Conservation (phyloP, 2,113 vertebrate genomes). For the Sphyrna mokarran region DNA sequence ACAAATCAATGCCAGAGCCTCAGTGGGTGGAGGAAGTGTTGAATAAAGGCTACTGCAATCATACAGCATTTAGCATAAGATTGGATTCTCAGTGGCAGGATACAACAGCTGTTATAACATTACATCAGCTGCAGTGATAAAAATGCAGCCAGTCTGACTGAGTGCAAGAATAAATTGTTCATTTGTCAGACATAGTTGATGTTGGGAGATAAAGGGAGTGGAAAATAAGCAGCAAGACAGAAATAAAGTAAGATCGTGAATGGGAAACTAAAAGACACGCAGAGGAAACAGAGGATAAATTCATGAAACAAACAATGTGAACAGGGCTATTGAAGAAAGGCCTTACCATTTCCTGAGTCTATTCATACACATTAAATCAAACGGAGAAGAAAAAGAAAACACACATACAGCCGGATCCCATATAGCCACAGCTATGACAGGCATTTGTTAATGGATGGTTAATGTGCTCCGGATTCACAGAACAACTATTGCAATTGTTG, state of each 20-base stretch:
- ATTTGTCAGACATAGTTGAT: background rate
- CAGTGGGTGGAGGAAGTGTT: background rate
- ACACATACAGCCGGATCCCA: background rate
- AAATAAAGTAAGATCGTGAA: background rate
- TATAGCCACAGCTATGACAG: background rate
- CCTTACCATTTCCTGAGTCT: background rate
- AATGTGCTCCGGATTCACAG: background rate
- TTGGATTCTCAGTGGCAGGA: background rate
- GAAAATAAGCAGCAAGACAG: background rate
- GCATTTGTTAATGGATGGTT: background rate
- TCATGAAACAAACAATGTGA: background rate
- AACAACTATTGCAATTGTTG: background rate
- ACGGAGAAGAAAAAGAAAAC: background rate
- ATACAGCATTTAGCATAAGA: background rate
- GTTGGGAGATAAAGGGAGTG: background rate
- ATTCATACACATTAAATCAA: background rate
- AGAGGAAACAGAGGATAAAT: background rate
- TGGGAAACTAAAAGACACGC: background rate
- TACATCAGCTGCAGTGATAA: background rate
- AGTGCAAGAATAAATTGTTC: slow-evolving; percentile 15
- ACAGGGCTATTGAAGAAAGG: background rate
- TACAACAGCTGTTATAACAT: slow-evolving; percentile 4
- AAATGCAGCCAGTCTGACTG: background rate
- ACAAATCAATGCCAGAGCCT: background rate
- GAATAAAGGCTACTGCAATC: background rate